These are phyloP conservation scores for Lasioglossum morio DNA, from an alignment of 2,888 invertebrate genomes.

Conservation along the genomic window DNA sequence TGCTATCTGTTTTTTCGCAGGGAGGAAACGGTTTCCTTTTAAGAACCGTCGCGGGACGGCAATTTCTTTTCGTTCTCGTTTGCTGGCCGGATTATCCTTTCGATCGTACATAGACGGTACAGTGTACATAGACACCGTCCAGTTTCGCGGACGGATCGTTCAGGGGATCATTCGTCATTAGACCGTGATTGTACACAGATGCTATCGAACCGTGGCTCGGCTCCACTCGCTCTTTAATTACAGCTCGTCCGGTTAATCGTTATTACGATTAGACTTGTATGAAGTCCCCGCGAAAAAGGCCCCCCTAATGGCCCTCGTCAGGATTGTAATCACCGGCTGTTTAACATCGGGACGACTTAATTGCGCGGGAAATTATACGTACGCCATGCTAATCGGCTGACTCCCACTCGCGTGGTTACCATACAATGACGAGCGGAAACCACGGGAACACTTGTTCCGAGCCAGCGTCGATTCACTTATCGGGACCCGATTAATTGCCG, in stretches of 20 bases:
- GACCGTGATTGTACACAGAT: conserved; percentile 10
- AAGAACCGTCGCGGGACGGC: not conserved
- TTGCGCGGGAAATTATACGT: conserved; percentile 58
- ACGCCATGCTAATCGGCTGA: conserved; percentile 41
- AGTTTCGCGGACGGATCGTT: conserved; percentile 23
- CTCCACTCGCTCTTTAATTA: conserved; percentile 41
- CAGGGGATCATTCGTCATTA: conserved; percentile 25
- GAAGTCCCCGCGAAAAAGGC: conserved; percentile 17
- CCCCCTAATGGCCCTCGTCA: conserved; percentile 29
- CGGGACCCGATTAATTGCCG: conserved; percentile 25
- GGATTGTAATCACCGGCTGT: conserved; percentile 38
- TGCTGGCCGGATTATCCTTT: conserved; percentile 31
- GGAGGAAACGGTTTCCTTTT: conserved; percentile 29
- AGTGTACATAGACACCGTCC: not conserved
- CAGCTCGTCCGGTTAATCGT: conserved; percentile 45
- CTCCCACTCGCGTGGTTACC: conserved; percentile 61
- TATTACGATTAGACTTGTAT: conserved; percentile 45
- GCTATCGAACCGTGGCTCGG: not conserved
- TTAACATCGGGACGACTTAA: conserved; percentile 62
- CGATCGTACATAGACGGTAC: not conserved
- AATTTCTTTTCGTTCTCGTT: conserved; percentile 32
- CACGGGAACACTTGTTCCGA: conserved; percentile 11
- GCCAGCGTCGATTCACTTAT: conserved; percentile 18
- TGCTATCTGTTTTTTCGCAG: not conserved
- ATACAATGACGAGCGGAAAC: conserved; percentile 59